A percentile compares a stretch with the other conserved stretches of the same genome.
Evolutionary conservation across 2,888 invertebrate species (phyloP).

Genomic region (Blomia tropicalis): DNA sequence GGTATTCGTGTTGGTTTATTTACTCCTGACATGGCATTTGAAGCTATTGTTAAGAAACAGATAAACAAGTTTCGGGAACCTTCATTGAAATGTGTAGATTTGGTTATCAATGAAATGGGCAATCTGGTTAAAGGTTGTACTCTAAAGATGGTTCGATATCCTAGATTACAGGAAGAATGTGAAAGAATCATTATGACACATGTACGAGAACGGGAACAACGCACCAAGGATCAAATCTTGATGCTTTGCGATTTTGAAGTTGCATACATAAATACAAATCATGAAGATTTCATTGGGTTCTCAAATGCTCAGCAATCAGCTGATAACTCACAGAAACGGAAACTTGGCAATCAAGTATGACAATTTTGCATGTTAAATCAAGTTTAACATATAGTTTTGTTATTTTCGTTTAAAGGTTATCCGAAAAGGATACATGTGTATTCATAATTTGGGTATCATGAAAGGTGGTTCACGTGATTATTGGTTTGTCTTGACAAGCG

Average conservation of each 20-base stretch:
- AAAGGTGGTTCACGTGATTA: conserved; percentile 97
- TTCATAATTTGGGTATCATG: conserved; percentile 98
- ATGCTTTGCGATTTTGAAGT: conserved; percentile 86
- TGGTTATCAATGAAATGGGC: conserved; percentile 86
- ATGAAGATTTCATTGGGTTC: conserved; percentile 96
- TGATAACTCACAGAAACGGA: conserved; percentile 62
- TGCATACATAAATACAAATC: conserved; percentile 97
- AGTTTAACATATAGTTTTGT: not conserved
- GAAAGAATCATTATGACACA: conserved; percentile 90
- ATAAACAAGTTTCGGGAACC: conserved; percentile 89
- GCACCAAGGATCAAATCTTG: conserved; percentile 86
- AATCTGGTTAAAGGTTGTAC: conserved; percentile 90
- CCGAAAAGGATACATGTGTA: conserved; percentile 95
- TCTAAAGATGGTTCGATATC: conserved; percentile 94
- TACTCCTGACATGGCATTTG: conserved; percentile 99
- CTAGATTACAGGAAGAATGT: conserved; percentile 88
- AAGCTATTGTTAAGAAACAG: conserved; percentile 98
- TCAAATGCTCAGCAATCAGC: conserved; percentile 96
- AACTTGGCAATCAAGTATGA: conserved; percentile 67
- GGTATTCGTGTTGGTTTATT: conserved; percentile 87
- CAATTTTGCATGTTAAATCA: not conserved
- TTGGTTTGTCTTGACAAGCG: conserved; percentile 97
- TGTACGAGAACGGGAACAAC: conserved; percentile 81
- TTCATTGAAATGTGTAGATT: conserved; percentile 93
- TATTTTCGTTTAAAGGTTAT: conserved; percentile 54